Evolutionary conservation across 2,888 invertebrate genomes (phyloP), one percentile per base, ranked within the genome.

Genomic region (Clanis bilineata): DNA sequence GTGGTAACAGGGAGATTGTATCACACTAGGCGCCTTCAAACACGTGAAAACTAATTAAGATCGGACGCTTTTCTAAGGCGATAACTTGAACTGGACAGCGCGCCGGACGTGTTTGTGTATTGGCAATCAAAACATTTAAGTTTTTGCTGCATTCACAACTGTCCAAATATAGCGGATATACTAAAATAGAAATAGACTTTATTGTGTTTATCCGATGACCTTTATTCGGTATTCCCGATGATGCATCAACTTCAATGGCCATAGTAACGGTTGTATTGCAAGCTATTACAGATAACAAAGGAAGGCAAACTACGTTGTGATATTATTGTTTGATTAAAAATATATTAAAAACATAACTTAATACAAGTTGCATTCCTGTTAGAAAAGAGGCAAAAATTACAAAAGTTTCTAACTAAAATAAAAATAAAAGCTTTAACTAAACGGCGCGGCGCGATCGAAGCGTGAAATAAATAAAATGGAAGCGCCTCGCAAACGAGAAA

Each of bases 1-100:
- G 89, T 90, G 88, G 83, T 86, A 90, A 88, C 86, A 86, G 83
- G 77, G 82, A 84, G 91, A 92, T 92, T 76, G 80, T 91, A 92
- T 92, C 92, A 77, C 73, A 68, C 86, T 86, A 91, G 90, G 86
- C 89, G 88, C 87, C 89, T 88, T 89, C 82, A 86, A 87, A 90
- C 85, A 90, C 84, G 88, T 90, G 89, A 91, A 90, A 92, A 90
- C 89, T 92, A 92, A 92, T 92, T 92, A 92, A 91, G 92, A 92
- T 92, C 90, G 86, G 84, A 79, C 80, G 88, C 86, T 91, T 90
- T 90, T 88, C 91, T 88, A 85, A 78, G 82, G 83, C 88, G 92
- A 92, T 92, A 92, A 90, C 85, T 89, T 79, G 81, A 79, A 72
- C 69, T 80, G 80, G 86, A 86, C 86, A 80, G 85, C 83, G 83